Evolutionary conservation across 2,797 vertebrate genomes (phyloP).

Genomic region (Oceanodroma leucorhoa): DNA sequence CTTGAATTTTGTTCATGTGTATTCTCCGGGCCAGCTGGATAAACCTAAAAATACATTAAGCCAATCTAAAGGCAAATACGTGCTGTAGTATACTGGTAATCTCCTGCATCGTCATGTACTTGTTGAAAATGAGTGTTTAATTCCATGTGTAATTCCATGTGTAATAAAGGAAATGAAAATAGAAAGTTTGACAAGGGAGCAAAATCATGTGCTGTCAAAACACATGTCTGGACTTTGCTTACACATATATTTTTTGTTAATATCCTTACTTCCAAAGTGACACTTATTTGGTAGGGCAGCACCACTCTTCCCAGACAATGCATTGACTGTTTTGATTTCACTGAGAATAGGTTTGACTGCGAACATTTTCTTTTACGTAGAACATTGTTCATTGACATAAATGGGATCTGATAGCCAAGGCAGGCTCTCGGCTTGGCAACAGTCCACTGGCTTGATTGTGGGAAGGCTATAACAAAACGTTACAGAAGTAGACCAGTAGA

Average conservation of each 20-base stretch:
- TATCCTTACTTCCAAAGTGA: slow-evolving; percentile 23
- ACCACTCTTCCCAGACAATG: slow-evolving; percentile 2
- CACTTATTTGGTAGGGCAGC: slow-evolving; percentile 24
- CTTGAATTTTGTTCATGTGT: neutral
- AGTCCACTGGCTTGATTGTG: neutral
- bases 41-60: slow-evolving; percentile 19
- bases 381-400: neutral
- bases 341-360: slow-evolving; percentile 6
- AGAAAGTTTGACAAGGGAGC: slow-evolving; percentile 7
- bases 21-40: neutral
- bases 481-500: neutral
- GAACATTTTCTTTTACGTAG: slow-evolving; percentile 14
- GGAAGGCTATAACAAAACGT: neutral
- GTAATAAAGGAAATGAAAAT: neutral
- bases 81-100: neutral
- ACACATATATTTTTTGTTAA: slow-evolving; percentile 22
- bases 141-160: neutral
- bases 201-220: slow-evolving; percentile 15
- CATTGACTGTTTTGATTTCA: slow-evolving; percentile 38
- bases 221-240: slow-evolving; percentile 27
- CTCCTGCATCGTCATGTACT: neutral
- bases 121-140: neutral
- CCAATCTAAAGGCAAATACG: neutral
- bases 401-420: slow-evolving; percentile 23
- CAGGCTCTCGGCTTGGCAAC: neutral